Conservation (phyloP, 1,140 invertebrate species). For the Aphelinus atriplicis region DNA sequence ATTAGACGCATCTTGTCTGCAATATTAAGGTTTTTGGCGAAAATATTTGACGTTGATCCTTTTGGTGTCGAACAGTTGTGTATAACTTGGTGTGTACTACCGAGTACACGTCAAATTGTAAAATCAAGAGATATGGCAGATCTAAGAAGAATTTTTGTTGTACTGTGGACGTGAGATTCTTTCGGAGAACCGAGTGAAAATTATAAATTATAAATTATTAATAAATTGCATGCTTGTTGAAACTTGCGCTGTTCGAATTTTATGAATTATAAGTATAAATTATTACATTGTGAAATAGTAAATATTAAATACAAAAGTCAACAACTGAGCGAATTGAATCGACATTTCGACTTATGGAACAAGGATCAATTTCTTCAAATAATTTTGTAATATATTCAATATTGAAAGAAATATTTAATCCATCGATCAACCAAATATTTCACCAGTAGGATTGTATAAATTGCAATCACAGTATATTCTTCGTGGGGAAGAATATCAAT, state of each 20-base stretch:
- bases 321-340: slow-evolving; percentile 10
- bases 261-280: slow-evolving; percentile 25
- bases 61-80: background rate
- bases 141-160: background rate
- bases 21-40: too few relatives aligned
- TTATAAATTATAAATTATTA: slow-evolving; percentile 8
- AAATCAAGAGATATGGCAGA: background rate
- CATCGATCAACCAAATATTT: slow-evolving; percentile 19
- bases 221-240: slow-evolving; percentile 33
- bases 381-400: too few relatives aligned
- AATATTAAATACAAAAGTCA: slow-evolving; percentile 2
- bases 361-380: background rate
- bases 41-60: background rate
- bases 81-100: background rate
- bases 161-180: background rate
- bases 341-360: background rate
- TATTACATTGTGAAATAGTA: slow-evolving; percentile 15
- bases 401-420: background rate
- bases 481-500: slow-evolving; percentile 24
- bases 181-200: background rate
- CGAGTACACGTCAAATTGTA: too few relatives aligned
- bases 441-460: slow-evolving; percentile 1
- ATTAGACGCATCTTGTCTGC: too few relatives aligned
- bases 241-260: slow-evolving; percentile 36
- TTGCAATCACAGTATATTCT: background rate